Percentiles rank a stretch among this genome's conserved stretches.
Conservation (phyloP, 1,140 invertebrate species). For the Pogonus chalceus region DNA sequence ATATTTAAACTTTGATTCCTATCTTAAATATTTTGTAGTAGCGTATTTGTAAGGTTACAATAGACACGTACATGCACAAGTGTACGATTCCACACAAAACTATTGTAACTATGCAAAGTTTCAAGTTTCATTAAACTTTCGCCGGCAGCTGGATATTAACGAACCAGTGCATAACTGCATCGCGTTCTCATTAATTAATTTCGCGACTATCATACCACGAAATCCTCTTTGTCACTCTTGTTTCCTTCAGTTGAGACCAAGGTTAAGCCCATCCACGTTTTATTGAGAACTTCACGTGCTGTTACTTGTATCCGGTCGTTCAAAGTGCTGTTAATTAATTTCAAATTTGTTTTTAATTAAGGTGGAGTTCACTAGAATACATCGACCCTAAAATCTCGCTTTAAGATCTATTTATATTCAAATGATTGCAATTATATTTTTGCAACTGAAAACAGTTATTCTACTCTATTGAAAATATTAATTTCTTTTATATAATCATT, state of each 20-base stretch:
- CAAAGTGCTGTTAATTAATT: slow-evolving; percentile 3
- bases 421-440: too few relatives aligned
- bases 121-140: slow-evolving; percentile 2
- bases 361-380: background rate
- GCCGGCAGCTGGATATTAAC: background rate
- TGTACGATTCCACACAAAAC: background rate
- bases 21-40: too few relatives aligned
- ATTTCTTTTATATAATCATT: too few relatives aligned
- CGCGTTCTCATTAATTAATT: slow-evolving; percentile 1
- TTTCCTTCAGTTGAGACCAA: too few relatives aligned
- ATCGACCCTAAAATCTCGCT: too few relatives aligned
- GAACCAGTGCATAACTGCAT: slow-evolving; percentile 6
- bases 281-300: background rate
- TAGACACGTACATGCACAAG: background rate
- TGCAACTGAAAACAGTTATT: too few relatives aligned
- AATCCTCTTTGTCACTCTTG: background rate
- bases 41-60: background rate
- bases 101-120: background rate
- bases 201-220: background rate
- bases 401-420: too few relatives aligned
- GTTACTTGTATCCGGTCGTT: background rate
- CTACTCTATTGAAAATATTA: too few relatives aligned
- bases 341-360: slow-evolving; percentile 7
- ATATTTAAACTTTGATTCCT: too few relatives aligned
- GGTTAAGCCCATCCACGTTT: background rate